These are phyloP conservation scores for Malaclemys terrapin DNA, from an alignment of 2,113 vertebrate genomes.

Conservation along the genomic window DNA sequence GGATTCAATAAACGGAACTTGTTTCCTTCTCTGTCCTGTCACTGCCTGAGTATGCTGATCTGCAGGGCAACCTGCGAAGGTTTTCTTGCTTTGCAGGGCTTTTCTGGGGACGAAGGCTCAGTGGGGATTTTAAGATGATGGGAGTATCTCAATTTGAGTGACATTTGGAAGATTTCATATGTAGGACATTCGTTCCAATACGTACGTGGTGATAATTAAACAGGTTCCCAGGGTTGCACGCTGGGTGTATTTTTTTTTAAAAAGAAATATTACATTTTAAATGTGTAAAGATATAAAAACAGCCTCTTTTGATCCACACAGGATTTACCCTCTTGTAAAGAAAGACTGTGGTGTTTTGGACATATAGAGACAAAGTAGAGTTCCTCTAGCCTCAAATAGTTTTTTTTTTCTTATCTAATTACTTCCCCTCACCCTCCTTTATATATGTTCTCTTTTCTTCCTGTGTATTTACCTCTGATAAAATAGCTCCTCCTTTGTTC, in stretches of 20 bases:
- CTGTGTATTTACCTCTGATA: not conserved
- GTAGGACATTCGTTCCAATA: conserved; percentile 51
- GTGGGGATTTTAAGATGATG: conserved; percentile 22
- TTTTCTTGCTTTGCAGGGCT: not conserved
- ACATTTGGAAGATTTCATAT: conserved; percentile 40
- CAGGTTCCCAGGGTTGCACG: conserved; percentile 29
- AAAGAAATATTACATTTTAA: conserved; percentile 17
- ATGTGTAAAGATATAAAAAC: conserved; percentile 1
- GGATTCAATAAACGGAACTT: not conserved
- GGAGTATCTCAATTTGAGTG: conserved; percentile 39
- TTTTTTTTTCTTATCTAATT: not conserved
- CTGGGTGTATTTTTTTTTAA: conserved; percentile 44
- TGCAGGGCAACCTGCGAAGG: not conserved
- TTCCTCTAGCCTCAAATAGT: not conserved
- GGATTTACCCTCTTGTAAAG: not conserved
- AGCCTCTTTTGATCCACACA: not conserved
- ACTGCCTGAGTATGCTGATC: not conserved
- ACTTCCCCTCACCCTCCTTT: not conserved
- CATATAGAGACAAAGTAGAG: not conserved
- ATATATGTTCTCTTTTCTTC: not conserved
- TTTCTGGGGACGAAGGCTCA: not conserved
- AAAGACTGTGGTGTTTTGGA: not conserved
- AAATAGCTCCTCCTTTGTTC: not conserved
- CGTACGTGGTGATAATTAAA: not conserved
- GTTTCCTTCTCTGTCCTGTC: not conserved